Conservation (phyloP, 2,797 vertebrate genomes). For the Tenualosa thibaudeaui region DNA sequence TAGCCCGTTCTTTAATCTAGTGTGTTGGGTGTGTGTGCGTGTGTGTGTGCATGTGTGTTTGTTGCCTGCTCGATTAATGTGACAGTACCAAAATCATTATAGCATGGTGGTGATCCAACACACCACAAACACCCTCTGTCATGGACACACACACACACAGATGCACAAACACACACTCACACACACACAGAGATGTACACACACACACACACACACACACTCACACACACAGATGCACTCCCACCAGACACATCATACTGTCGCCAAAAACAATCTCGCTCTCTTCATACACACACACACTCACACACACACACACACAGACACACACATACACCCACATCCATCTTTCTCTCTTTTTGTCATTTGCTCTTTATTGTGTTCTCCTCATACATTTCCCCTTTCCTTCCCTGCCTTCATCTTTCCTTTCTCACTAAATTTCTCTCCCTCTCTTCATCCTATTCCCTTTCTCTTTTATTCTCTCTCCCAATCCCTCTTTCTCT, state of each 20-base stretch:
- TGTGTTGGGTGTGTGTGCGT: neutral
- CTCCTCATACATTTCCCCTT: neutral
- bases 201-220: neutral
- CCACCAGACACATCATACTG: neutral
- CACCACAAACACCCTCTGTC: neutral
- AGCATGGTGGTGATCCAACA: neutral
- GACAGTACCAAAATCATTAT: neutral
- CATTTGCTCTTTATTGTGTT: neutral
- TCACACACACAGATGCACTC: neutral
- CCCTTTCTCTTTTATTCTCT: neutral
- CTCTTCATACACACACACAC: neutral
- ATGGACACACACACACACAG: neutral
- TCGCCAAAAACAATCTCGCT: no score
- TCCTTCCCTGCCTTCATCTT: neutral
- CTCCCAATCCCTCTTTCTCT: neutral
- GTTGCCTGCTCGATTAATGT: neutral
- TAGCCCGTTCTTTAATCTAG: neutral
- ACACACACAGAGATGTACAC: neutral
- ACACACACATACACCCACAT: no score
- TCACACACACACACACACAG: neutral
- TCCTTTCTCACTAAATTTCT: neutral
- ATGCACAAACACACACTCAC: neutral
- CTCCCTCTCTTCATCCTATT: neutral
- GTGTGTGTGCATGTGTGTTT: conserved; percentile 8
- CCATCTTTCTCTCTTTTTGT: neutral